A percentile compares a stretch with the other conserved stretches of the same genome.
Conservation (phyloP, 2,888 invertebrate species). For the Drosophila meridionalis region DNA sequence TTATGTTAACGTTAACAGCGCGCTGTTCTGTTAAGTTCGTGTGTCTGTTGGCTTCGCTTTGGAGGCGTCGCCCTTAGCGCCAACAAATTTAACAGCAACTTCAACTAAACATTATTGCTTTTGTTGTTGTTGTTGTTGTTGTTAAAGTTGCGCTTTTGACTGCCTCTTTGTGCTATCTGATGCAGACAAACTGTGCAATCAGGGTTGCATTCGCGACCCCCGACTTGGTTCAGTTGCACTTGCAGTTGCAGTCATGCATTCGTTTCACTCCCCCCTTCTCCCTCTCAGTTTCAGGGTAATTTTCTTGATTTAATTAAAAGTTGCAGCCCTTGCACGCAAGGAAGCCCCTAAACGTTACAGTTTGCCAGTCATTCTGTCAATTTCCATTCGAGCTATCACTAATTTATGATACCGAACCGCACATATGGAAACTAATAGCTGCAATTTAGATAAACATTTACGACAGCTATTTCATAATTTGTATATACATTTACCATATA, state of each 20-base stretch:
- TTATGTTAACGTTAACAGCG: conserved; percentile 50
- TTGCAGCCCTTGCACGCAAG: conserved; percentile 56
- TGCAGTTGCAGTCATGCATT: conserved; percentile 25
- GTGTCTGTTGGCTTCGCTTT: conserved; percentile 27
- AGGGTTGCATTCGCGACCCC: conserved; percentile 38
- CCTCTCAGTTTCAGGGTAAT: conserved; percentile 1
- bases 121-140: conserved; percentile 15
- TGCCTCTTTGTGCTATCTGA: conserved; percentile 58
- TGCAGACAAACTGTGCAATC: conserved; percentile 61
- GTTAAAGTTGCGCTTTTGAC: conserved; percentile 47
- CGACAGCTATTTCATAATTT: conserved; percentile 16
- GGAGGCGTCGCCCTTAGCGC: conserved; percentile 62
- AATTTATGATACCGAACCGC: conserved; percentile 23
- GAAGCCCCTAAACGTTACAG: conserved; percentile 18
- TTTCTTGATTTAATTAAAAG: conserved; percentile 74
- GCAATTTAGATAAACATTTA: conserved; percentile 52
- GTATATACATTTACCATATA: not conserved
- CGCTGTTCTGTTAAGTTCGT: conserved; percentile 53
- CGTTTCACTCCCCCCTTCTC: not conserved
- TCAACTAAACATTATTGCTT: conserved; percentile 3
- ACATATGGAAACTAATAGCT: conserved; percentile 34
- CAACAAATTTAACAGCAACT: conserved; percentile 12
- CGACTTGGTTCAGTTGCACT: conserved; percentile 13
- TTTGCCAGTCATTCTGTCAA: conserved; percentile 26
- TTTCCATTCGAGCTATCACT: conserved; percentile 39